Base-by-base conservation (phyloP, 2,113 vertebrate species). In the Arenaria interpres region DNA sequence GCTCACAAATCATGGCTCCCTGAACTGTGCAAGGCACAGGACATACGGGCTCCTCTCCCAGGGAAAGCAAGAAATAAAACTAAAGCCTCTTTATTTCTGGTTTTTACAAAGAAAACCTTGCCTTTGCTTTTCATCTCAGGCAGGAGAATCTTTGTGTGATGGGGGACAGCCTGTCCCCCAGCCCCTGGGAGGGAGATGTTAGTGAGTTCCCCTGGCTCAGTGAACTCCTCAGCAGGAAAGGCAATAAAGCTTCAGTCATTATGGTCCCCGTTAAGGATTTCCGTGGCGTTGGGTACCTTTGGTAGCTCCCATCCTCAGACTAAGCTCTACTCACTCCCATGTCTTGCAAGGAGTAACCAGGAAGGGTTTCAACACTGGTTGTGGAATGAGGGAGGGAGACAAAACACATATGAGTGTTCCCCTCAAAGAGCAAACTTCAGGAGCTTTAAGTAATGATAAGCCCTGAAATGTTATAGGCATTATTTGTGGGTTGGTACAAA, bases 201-300 rank as follows among this genome's bases (percentile, higher is more conserved):
- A 2, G 46, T 0, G 35, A 4, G 19, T n/a, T 7, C 11, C 39
- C 39, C 78, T 43, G 62, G 63, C 67, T 62, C 78, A 72, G 78
- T 3, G 7, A 81, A 59, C 13, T 4, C 21, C 35, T 23, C 54
- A 66, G 46, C 23, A 59, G 43, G 68, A 8, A n/a, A 46, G 25
- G 4, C 7, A 15, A 17, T 0, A 2, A 0, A n/a, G 5, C 14
- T 75, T 9, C 27, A 37, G 17, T 7, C 3, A 2, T 12, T 3
- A 2, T 45, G 43, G 54, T 56, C 62, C 46, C 59, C 27, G 21
- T 25, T 7, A 22, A 25, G 35, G 75, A 23, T 75, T 82, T 79
- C 48, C 43, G 18, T 18, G 48, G 6, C 3, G 12, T 9, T 66
- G 64, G 85, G 20, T 13, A 54, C 33, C 23, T 53, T 7, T 37